A percentile compares a stretch with the other conserved stretches of the same genome.
These are phyloP conservation scores for Bolborhynchus lineola DNA, from an alignment of 2,113 vertebrate species.

Conservation along the genomic window DNA sequence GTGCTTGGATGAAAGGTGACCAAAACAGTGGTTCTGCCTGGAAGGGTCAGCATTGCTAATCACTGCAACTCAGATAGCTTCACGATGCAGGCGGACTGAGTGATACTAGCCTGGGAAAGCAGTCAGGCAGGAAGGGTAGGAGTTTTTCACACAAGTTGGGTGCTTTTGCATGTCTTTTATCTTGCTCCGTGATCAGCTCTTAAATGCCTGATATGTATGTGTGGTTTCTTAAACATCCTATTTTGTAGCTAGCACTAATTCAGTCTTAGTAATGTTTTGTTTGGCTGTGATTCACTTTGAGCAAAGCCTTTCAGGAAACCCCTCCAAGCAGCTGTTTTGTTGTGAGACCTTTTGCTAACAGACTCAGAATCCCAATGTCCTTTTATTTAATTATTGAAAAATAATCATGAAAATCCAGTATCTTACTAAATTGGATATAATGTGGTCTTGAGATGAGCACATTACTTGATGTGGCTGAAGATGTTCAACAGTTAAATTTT, in stretches of 20 bases:
- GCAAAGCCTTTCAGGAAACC: constrained; percentile 55
- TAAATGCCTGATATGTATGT: constrained; percentile 5
- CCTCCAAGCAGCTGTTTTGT: constrained; percentile 20
- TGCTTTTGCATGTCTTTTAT: constrained; percentile 43
- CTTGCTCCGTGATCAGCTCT: constrained; percentile 12
- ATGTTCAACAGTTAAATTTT: neutral
- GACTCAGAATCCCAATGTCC: neutral
- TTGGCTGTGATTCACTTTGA: constrained; percentile 39
- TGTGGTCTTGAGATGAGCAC: neutral
- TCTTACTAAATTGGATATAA: neutral
- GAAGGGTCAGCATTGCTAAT: neutral
- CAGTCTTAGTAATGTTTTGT: constrained; percentile 13
- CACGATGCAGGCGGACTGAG: accelerated
- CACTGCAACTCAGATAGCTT: neutral
- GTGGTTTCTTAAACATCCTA: constrained; percentile 41
- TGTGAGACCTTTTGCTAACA: neutral
- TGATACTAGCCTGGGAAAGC: constrained; percentile 16
- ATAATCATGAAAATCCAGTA: neutral
- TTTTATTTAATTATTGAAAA: neutral
- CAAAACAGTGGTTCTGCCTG: neutral
- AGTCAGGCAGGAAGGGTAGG: constrained; percentile 6
- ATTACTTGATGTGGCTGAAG: neutral
- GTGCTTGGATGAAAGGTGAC: neutral
- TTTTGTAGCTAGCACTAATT: constrained; percentile 36
- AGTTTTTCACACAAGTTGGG: constrained; percentile 20